Evolutionary conservation across 2,888 invertebrate genomes (phyloP).

Genomic region (Andrena marginata): DNA sequence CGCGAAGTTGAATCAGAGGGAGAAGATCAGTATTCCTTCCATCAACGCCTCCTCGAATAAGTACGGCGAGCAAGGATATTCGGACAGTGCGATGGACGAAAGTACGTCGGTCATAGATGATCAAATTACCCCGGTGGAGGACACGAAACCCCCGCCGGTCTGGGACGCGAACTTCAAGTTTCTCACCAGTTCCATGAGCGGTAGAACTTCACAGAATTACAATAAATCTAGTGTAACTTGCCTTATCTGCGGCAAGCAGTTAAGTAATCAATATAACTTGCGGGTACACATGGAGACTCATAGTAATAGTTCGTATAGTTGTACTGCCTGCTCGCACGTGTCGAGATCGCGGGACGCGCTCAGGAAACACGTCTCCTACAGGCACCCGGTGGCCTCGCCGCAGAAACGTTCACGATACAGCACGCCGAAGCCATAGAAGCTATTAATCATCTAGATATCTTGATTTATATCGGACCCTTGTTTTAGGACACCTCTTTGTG

Average conservation of each 20-base stretch:
- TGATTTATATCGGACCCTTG: slow-evolving; percentile 41
- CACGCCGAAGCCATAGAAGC: slow-evolving; percentile 77
- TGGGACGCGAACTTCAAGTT: slow-evolving; percentile 80
- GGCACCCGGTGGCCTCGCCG: slow-evolving; percentile 89
- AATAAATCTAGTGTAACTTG: slow-evolving; percentile 88
- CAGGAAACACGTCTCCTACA: slow-evolving; percentile 94
- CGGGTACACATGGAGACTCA: slow-evolving; percentile 96
- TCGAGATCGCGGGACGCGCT: slow-evolving; percentile 95
- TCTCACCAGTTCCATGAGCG: slow-evolving; percentile 72
- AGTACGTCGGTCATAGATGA: slow-evolving; percentile 65
- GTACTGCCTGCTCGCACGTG: slow-evolving; percentile 94
- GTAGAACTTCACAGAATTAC: slow-evolving; percentile 76
- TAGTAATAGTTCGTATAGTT: slow-evolving; percentile 94
- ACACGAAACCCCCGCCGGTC: slow-evolving; percentile 77
- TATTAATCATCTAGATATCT: slow-evolving; percentile 53
- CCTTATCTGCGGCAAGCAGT: slow-evolving; percentile 93
- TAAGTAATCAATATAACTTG: slow-evolving; percentile 96
- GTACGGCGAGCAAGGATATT: slow-evolving; percentile 66
- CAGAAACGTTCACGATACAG: slow-evolving; percentile 84
- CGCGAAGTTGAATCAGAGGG: slow-evolving; percentile 82
- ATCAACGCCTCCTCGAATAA: slow-evolving; percentile 68
- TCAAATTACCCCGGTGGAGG: slow-evolving; percentile 76
- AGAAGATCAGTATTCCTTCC: slow-evolving; percentile 73
- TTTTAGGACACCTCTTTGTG: slow-evolving; percentile 50
- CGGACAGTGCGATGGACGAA: slow-evolving; percentile 66